These are phyloP conservation scores for Strigamia maritima DNA, from an alignment of 2,888 invertebrate genomes.

Conservation along the genomic window DNA sequence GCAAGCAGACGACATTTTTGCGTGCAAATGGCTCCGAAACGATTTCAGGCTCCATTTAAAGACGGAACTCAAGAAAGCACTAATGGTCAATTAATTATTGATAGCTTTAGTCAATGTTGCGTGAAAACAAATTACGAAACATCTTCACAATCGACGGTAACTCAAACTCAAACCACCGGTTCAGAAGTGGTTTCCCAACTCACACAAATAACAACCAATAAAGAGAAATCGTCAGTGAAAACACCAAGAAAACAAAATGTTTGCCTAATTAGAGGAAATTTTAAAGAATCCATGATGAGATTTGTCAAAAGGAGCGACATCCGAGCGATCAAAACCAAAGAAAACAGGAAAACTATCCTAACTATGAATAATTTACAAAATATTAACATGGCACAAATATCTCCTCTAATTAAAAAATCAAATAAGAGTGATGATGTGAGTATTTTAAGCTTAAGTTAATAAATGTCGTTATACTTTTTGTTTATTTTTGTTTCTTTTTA, in stretches of 20 bases:
- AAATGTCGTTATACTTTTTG: not conserved
- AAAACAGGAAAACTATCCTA: not conserved
- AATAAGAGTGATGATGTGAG: not conserved
- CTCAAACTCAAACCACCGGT: not conserved
- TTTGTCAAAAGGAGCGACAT: not conserved
- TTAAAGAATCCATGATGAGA: not conserved
- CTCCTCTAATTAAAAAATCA: constrained; percentile 1
- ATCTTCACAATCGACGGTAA: not conserved
- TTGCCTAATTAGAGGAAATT: not conserved
- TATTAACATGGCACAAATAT: not conserved
- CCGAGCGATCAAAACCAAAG: not conserved
- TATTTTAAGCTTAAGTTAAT: not conserved
- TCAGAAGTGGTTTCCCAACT: not conserved
- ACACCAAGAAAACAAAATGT: not conserved
- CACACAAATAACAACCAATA: not conserved
- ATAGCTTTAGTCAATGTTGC: not conserved
- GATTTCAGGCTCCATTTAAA: not conserved
- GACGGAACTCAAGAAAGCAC: not conserved
- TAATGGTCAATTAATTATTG: not conserved
- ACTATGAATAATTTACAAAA: not conserved
- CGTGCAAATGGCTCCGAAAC: not conserved
- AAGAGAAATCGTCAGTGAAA: not conserved
- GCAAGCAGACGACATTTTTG: not conserved
- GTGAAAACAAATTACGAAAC: not conserved
- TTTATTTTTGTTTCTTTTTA: constrained; percentile 16